These are phyloP conservation scores for Sphenopsis melanotis DNA, from an alignment of 2,797 vertebrate genomes.

Conservation along the genomic window DNA sequence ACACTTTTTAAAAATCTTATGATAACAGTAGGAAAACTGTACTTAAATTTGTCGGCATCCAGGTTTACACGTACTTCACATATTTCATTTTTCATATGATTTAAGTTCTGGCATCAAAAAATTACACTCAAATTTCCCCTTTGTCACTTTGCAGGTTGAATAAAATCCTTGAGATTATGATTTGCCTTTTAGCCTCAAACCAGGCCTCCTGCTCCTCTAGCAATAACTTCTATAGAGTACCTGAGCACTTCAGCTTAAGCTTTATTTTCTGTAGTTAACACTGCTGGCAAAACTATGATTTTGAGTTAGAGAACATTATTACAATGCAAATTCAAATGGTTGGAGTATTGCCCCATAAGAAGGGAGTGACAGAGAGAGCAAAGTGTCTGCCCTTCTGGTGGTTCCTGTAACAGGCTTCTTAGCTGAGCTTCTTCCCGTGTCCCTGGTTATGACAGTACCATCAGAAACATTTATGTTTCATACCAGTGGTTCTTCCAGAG, in stretches of 20 bases:
- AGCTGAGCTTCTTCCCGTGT: background rate
- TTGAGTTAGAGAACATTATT: background rate
- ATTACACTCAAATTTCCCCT: background rate
- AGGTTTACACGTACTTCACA: background rate
- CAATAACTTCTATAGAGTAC: background rate
- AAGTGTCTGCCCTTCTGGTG: background rate
- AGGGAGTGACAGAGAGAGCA: background rate
- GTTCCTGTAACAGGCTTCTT: background rate
- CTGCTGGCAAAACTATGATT: background rate
- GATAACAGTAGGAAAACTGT: background rate
- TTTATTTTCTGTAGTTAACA: background rate
- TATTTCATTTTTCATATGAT: background rate
- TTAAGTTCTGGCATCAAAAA: background rate
- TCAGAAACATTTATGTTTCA: slow-evolving; percentile 42
- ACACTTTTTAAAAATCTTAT: background rate
- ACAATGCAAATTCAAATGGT: background rate
- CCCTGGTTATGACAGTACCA: slow-evolving; percentile 9
- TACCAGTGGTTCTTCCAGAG: background rate
- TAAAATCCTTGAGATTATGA: background rate
- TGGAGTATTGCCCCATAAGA: background rate
- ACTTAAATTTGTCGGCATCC: background rate
- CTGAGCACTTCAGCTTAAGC: background rate
- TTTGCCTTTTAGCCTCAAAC: background rate
- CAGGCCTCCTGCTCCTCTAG: background rate
- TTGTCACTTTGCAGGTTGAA: background rate